These are phyloP conservation scores for Danio jaintianensis DNA, from an alignment of 2,797 vertebrate genomes.

Conservation along the genomic window DNA sequence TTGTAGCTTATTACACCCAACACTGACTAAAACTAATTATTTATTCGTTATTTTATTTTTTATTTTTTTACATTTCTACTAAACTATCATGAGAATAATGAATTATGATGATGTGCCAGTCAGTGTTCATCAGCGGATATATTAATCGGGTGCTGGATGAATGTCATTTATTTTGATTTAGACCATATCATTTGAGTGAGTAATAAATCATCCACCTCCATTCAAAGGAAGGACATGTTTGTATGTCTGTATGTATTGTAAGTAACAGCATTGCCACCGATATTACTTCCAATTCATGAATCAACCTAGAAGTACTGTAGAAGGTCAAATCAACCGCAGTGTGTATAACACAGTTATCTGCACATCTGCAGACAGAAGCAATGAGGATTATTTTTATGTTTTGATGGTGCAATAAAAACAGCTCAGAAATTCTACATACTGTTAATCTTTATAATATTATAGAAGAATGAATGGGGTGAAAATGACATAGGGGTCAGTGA, in stretches of 20 bases:
- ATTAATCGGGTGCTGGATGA: slow-evolving; percentile 39
- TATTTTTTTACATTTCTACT: slow-evolving; percentile 38
- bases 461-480: background rate
- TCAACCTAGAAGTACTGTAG: background rate
- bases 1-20: no score
- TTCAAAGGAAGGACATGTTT: background rate
- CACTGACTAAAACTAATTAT: no score
- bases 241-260: background rate
- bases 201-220: slow-evolving; percentile 51
- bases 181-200: slow-evolving; percentile 32
- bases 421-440: background rate
- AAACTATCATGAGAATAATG: background rate
- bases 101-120: background rate
- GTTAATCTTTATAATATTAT: background rate
- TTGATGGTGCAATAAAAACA: background rate
- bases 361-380: background rate
- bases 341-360: background rate
- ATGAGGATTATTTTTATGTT: background rate
- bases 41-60: no score
- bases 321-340: background rate
- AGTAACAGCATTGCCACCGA: background rate
- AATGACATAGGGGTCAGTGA: background rate
- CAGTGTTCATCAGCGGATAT: background rate
- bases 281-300: background rate
- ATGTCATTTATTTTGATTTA: slow-evolving; percentile 56